A percentile compares a stretch with the other conserved stretches of the same genome.
phyloP scores from a whole-genome alignment of 2,113 vertebrate genomes.

The Sardina pilchardus region DNA sequence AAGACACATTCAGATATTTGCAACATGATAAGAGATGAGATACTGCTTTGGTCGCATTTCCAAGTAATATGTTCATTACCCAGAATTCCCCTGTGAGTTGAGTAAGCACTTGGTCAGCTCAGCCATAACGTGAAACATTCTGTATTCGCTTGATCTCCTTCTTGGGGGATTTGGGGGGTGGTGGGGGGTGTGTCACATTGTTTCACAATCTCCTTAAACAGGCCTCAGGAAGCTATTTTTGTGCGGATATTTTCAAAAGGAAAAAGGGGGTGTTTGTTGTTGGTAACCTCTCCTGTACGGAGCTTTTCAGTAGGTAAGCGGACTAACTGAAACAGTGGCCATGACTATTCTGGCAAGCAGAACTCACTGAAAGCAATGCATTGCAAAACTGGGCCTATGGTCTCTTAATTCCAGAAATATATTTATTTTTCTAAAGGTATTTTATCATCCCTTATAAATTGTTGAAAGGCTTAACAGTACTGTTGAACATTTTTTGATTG shows the following conservation, averaged over 20 bases:
- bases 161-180: background rate
- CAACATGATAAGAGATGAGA: background rate
- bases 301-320: background rate
- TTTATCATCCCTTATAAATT: constrained; percentile 15
- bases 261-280: constrained; percentile 9
- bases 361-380: constrained; percentile 33
- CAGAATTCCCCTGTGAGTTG: background rate
- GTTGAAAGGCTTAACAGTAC: constrained; percentile 32
- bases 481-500: constrained; percentile 35
- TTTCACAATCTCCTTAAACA: background rate
- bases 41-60: background rate
- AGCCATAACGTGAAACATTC: background rate
- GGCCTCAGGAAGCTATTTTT: constrained; percentile 18
- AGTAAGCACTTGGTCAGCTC: background rate
- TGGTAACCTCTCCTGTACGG: constrained; percentile 18
- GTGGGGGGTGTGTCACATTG: background rate
- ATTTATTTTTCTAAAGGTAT: constrained; percentile 53
- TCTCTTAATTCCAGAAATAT: constrained; percentile 45
- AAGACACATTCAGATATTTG: background rate
- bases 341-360: constrained; percentile 13
- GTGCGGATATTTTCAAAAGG: background rate
- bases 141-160: background rate
- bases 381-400: constrained; percentile 38
- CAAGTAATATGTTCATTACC: constrained; percentile 8
- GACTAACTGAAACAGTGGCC: constrained; percentile 15